Conservation (phyloP, 2,888 invertebrate genomes). For the Danaus chrysippus region DNA sequence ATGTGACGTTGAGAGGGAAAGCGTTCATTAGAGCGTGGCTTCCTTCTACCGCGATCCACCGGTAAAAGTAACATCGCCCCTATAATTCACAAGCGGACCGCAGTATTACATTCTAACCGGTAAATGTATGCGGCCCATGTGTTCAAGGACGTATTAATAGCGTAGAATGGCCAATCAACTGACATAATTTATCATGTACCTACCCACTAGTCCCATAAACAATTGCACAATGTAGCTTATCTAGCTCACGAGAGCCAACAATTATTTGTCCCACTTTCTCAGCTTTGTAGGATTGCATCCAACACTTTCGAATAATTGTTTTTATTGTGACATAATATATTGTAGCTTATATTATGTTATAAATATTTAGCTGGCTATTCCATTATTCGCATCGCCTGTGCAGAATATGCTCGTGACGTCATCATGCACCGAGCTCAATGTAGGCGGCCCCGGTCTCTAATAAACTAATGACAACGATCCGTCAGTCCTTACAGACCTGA, state of each 20-base stretch:
- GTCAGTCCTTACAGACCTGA: constrained; percentile 1
- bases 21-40: constrained; percentile 61
- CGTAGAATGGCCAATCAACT: constrained; percentile 52
- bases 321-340: constrained; percentile 51
- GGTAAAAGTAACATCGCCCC: constrained; percentile 52
- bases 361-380: constrained; percentile 4
- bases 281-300: constrained; percentile 47
- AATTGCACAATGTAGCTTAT: constrained; percentile 73
- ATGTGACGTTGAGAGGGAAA: constrained; percentile 68
- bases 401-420: constrained; percentile 36
- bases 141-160: constrained; percentile 72
- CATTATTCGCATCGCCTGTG: constrained; percentile 15
- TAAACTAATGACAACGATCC: constrained; percentile 12
- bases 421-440: constrained; percentile 32
- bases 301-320: constrained; percentile 51
- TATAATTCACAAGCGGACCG: constrained; percentile 38
- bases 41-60: constrained; percentile 44
- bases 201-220: constrained; percentile 49
- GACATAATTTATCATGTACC: constrained; percentile 52
- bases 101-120: constrained; percentile 27
- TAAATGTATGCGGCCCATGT: constrained; percentile 43
- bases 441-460: constrained; percentile 32
- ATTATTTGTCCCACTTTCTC: constrained; percentile 67
- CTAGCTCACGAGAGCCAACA: constrained; percentile 61
- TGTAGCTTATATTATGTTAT: not conserved